Evolutionary conservation across 2,797 vertebrate genomes (phyloP).

Genomic region (Pangasius larnaudii): DNA sequence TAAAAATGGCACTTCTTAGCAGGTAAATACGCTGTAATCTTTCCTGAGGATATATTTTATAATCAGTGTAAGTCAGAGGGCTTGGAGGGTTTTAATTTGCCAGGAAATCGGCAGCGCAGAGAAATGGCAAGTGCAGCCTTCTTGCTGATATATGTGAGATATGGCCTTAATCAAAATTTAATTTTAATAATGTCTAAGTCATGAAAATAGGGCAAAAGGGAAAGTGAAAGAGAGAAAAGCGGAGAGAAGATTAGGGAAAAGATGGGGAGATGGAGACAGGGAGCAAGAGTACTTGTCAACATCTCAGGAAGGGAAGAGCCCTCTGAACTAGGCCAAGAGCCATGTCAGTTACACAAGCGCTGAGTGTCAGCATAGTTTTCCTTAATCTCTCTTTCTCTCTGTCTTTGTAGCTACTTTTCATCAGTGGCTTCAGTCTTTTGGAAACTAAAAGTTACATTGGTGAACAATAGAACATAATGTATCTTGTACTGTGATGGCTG

Average conservation of each 20-base stretch:
- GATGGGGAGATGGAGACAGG: constrained; percentile 9
- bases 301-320: constrained; percentile 38
- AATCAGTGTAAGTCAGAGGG: constrained; percentile 32
- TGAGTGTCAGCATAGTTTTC: constrained; percentile 26
- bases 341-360: constrained; percentile 31
- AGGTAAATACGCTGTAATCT: constrained; percentile 21
- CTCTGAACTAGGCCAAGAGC: constrained; percentile 45
- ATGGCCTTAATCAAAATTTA: constrained; percentile 56
- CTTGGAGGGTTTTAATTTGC: constrained; percentile 40
- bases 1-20: constrained; percentile 4
- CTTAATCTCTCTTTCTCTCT: constrained; percentile 1
- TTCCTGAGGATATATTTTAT: constrained; percentile 4
- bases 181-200: constrained; percentile 56
- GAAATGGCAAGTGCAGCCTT: constrained; percentile 27
- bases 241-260: constrained; percentile 6
- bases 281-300: constrained; percentile 34
- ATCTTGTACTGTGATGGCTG: not conserved
- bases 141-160: constrained; percentile 53
- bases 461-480: not conserved
- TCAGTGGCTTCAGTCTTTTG: constrained; percentile 22
- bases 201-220: constrained; percentile 17
- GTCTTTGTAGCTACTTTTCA: constrained; percentile 24
- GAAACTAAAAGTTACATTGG: not conserved
- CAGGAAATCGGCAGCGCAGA: not conserved
- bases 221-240: constrained; percentile 10